Percentiles rank a stretch among this genome's conserved stretches.
These are phyloP conservation scores for Philonicus albiceps DNA, from an alignment of 2,888 invertebrate genomes.

Conservation along the genomic window DNA sequence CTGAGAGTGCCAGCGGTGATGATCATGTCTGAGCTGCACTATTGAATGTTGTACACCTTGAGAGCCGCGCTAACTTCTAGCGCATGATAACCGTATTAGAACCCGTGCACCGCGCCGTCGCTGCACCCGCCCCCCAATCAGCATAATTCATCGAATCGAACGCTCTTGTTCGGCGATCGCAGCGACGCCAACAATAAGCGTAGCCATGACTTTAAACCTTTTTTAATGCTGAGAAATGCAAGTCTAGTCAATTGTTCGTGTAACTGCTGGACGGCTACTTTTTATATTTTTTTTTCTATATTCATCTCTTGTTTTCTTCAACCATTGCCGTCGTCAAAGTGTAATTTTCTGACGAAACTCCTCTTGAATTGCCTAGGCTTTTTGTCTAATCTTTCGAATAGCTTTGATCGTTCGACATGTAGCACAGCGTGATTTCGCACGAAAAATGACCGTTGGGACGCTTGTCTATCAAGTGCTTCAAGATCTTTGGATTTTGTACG, in stretches of 20 bases:
- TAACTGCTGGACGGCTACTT: not conserved
- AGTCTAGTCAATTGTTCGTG: not conserved
- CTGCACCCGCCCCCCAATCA: constrained; percentile 1
- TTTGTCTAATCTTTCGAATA: not conserved
- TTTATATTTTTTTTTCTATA: not conserved
- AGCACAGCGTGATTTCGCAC: not conserved
- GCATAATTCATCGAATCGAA: constrained; percentile 13
- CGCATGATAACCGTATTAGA: constrained; percentile 4
- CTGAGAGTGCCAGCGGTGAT: not conserved
- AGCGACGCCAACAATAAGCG: constrained; percentile 24
- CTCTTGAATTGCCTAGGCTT: not conserved
- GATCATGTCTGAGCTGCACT: constrained; percentile 4
- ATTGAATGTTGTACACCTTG: constrained; percentile 31
- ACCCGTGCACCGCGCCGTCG: not conserved
- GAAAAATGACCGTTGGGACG: not conserved
- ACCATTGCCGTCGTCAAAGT: not conserved
- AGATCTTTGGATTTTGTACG: not conserved
- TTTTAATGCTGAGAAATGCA: constrained; percentile 11
- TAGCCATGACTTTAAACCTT: constrained; percentile 41
- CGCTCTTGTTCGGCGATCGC: not conserved
- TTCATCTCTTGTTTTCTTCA: not conserved
- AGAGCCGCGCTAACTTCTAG: not conserved
- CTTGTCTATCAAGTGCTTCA: not conserved
- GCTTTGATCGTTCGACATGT: not conserved
- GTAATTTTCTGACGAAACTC: constrained; percentile 20